Percentiles rank a stretch among this genome's conserved stretches.
Evolutionary conservation across 2,113 vertebrate species (phyloP).

Genomic region (Cyprinus carpio): DNA sequence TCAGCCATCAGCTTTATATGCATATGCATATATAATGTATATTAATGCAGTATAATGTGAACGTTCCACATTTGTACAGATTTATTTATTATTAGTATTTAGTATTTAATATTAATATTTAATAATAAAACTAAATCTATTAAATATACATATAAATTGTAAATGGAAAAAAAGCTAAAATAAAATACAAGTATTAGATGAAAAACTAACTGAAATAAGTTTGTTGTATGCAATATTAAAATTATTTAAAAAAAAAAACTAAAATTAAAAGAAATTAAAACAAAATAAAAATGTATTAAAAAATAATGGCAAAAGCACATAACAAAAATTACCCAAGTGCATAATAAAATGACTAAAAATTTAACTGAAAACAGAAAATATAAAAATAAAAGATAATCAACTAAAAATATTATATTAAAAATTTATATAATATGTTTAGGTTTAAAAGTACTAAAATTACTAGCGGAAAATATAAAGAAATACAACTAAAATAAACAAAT

Average conservation of each 20-base stretch:
- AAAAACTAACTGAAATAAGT: neutral
- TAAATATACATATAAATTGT: too few relatives aligned
- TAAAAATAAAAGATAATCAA: neutral
- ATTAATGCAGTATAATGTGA: too few relatives aligned
- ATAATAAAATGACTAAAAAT: neutral
- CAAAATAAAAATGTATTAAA: neutral
- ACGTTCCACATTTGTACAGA: too few relatives aligned
- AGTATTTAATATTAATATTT: too few relatives aligned
- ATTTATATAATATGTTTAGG: neutral
- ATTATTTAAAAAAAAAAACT: too few relatives aligned
- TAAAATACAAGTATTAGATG: neutral
- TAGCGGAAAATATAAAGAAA: neutral
- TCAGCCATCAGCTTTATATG: too few relatives aligned
- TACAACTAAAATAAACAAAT: neutral
- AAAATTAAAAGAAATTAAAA: neutral
- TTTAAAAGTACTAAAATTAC: neutral
- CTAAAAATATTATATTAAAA: neutral
- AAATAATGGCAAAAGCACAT: neutral
- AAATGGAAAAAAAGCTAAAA: too few relatives aligned
- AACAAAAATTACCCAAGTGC: neutral
- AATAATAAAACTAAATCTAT: too few relatives aligned
- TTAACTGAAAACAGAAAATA: neutral
- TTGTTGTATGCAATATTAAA: neutral
- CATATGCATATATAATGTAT: too few relatives aligned
- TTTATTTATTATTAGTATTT: too few relatives aligned